Evolutionary conservation across 1,140 invertebrate genomes (phyloP).

Genomic region (Lasioglossum baleicum): DNA sequence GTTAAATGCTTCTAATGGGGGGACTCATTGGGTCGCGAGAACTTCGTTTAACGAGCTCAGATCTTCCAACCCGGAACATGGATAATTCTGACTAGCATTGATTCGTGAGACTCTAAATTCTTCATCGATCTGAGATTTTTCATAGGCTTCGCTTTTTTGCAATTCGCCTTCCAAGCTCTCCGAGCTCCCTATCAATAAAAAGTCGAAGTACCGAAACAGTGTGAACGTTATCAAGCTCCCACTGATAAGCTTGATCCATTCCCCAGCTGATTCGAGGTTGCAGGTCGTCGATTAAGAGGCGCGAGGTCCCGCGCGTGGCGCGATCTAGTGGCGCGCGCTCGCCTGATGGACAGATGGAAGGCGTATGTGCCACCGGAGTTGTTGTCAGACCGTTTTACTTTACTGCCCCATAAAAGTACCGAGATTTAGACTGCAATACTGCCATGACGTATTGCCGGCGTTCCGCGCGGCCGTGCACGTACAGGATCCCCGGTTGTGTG

Average conservation of each 20-base stretch:
- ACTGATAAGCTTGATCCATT: not conserved
- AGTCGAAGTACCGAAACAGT: no score
- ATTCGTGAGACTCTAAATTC: no score
- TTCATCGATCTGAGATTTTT: no score
- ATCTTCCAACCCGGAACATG: not conserved
- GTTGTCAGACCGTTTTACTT: constrained; percentile 79
- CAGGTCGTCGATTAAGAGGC: constrained; percentile 33
- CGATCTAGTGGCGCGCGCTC: constrained; percentile 45
- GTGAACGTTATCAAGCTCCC: not conserved
- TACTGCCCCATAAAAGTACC: constrained; percentile 79
- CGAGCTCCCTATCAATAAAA: no score
- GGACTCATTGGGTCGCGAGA: not conserved
- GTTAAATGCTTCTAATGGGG: not conserved
- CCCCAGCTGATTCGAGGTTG: not conserved
- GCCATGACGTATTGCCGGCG: constrained; percentile 73
- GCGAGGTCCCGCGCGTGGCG: constrained; percentile 28
- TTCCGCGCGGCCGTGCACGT: constrained; percentile 48
- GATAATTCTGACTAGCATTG: no score
- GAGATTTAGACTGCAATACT: constrained; percentile 79
- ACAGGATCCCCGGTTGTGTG: not conserved
- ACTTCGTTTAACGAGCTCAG: not conserved
- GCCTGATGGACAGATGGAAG: constrained; percentile 62
- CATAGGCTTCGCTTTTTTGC: no score
- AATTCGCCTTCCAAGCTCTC: no score
- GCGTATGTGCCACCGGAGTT: constrained; percentile 64